Base-by-base conservation (phyloP, 2,888 invertebrate genomes). In the Hyposoter dolosus region DNA sequence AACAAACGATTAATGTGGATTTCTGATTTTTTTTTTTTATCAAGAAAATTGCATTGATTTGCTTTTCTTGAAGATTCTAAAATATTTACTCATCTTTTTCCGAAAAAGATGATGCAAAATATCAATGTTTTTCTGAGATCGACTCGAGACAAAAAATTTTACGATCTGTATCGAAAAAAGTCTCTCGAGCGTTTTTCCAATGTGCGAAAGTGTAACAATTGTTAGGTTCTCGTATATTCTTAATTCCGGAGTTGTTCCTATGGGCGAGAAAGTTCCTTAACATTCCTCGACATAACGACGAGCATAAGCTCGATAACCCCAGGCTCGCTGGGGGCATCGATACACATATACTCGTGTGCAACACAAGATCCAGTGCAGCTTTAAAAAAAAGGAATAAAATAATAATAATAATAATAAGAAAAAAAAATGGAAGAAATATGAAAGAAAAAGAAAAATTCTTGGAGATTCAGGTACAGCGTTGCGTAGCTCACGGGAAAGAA, bases 341-440 rank as follows among this genome's bases (percentile, higher is more conserved):
- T 47, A 69, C 28, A 75, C 45, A 40, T 56, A 35, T 40, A 74
- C 63, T 40, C 43, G 19, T 65, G 43, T 71, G 47, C 60, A 47
- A 23, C 35, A 47, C 74, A 63, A 87, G 86, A 88, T 82, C 82
- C 81, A 85, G 82, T 81, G 87, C 79, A 82, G 85, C 83, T 86
- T 87, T 6, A 40, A 87, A 83, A 85, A 86, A 71, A 43, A 74
- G 12, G 28, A 83, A 47, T 32, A 80, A 76, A 69, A 80, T 60
- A 78, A 80, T 65, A 50, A 79, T 45, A 79, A 72, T 40, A 78
- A 81, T 63, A 72, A 50, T 43, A n/a, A 19, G 9, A 28, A 60
- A 28, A 28, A 60, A 28, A 60, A 28, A 60, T 60, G 12, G 60
- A 60, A 60, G 60, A 60, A 60, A 60, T 60, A 60, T 60, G 28